Evolutionary conservation across 2,113 vertebrate genomes (phyloP), one percentile per base, ranked within the genome.

Genomic region (Etheostoma cragini): DNA sequence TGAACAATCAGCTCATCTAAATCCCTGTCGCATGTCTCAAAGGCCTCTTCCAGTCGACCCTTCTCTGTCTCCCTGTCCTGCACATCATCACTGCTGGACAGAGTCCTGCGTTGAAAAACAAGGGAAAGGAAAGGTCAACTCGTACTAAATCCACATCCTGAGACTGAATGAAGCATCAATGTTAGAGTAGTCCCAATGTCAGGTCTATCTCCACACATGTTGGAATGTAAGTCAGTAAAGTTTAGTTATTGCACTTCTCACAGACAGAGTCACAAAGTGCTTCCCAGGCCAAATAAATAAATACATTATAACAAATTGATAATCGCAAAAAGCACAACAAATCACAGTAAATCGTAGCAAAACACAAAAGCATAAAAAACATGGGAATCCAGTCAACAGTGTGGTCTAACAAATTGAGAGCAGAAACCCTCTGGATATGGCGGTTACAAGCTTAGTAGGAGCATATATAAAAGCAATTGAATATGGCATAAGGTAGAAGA

Each of bases 21-120:
- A 79, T 96, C 97, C 5, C 93, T 94, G 89, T 99, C 98, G 1
- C 98, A 98, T 0, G 96, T 98, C 88, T 99, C 98, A 3, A 99
- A 99, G 3, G 98, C 98, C 72, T 99, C 97, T 83, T 99, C 98
- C 83, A 99, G 94, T 0, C 98, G 96, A 0, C 97, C 94, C 84
- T 99, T 99, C 92, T 99, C 98, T 0, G 96, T 98, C 94, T 99
- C 98, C 68, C 98, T 80, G 89, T 99, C 98, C 85, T 99, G 94
- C 30, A 99, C 96, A 63, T 98, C 97, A 78, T 98, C 97, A 0
- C 98, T 99, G 83, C 84, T 97, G 63, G 98, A 99, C 53, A 99
- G 87, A 58, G 97, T 99, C 93, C 97, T 98, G 66, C 17, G 69
- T 50, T 0, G 21, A 22, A 61, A 61, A 61, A 67, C 21, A 52